Evolutionary conservation across 2,888 invertebrate genomes (phyloP).

Genomic region (Criorhina ranunculi): DNA sequence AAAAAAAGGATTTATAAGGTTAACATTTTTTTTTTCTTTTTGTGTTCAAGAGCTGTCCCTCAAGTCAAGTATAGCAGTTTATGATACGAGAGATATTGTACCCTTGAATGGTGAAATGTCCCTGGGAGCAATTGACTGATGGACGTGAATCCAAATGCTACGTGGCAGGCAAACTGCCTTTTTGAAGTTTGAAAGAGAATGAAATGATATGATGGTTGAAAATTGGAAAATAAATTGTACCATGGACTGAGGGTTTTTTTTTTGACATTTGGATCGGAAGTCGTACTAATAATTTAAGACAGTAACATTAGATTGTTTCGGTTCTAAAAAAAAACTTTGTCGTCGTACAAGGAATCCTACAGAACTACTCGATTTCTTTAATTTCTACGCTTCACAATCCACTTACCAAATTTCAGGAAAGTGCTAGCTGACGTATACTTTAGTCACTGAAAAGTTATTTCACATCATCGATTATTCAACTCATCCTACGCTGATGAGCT

Average conservation of each 20-base stretch:
- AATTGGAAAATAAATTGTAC: background rate
- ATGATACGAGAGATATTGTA: slow-evolving; percentile 67
- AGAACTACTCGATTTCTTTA: no score
- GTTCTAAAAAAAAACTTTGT: no score
- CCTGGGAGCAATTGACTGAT: slow-evolving; percentile 63
- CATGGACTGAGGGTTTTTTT: background rate
- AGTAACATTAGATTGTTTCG: no score
- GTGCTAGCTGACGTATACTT: no score
- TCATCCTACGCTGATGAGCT: no score
- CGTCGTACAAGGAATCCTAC: no score
- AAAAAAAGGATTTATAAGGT: slow-evolving; percentile 22
- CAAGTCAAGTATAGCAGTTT: slow-evolving; percentile 66
- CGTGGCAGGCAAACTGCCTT: slow-evolving; percentile 52
- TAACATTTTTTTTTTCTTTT: slow-evolving; percentile 27
- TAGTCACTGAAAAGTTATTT: no score
- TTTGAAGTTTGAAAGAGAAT: slow-evolving; percentile 10
- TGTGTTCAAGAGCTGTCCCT: slow-evolving; percentile 17
- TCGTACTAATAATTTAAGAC: no score
- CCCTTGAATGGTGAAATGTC: slow-evolving; percentile 51
- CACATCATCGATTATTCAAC: no score
- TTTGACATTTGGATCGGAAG: background rate
- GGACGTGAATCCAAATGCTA: slow-evolving; percentile 63
- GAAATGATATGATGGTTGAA: background rate
- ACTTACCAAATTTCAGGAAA: no score
- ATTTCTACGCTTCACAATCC: no score